These are phyloP conservation scores for Sialis fuliginosa DNA, from an alignment of 2,888 invertebrate genomes.

Conservation along the genomic window DNA sequence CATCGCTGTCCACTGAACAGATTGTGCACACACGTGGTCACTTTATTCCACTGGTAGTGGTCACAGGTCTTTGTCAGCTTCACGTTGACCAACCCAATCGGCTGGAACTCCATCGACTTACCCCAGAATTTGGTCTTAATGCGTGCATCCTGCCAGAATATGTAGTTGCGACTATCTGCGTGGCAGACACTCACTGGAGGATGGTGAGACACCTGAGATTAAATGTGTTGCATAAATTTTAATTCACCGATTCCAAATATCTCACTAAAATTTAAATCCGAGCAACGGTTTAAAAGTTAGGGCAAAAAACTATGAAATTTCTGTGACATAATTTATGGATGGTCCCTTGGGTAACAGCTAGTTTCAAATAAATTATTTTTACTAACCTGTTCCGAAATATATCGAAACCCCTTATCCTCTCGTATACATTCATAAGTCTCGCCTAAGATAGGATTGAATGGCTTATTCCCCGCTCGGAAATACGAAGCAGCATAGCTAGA, in stretches of 20 bases:
- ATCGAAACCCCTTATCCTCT: constrained; percentile 60
- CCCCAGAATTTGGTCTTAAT: constrained; percentile 84
- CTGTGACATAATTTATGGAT: too few relatives aligned
- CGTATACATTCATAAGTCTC: constrained; percentile 70
- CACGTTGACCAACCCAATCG: constrained; percentile 51
- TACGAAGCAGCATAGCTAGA: constrained; percentile 56
- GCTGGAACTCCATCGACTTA: constrained; percentile 79
- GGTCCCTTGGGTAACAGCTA: too few relatives aligned
- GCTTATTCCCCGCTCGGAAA: constrained; percentile 64
- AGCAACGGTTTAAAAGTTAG: background rate
- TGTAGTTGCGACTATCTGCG: constrained; percentile 58
- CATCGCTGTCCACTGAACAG: constrained; percentile 66
- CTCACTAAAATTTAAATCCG: background rate
- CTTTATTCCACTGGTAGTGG: constrained; percentile 62
- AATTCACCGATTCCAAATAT: background rate
- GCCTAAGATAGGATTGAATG: constrained; percentile 67
- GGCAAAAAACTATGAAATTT: too few relatives aligned
- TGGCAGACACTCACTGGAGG: constrained; percentile 69
- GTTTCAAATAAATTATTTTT: too few relatives aligned
- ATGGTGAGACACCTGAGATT: constrained; percentile 57
- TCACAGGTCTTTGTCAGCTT: constrained; percentile 42
- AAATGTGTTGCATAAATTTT: background rate
- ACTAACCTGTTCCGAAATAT: constrained; percentile 53
- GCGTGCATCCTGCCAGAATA: constrained; percentile 67
- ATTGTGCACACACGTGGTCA: constrained; percentile 75